Evolutionary conservation across 2,888 invertebrate species (phyloP).

Genomic region (Philaethria dido): DNA sequence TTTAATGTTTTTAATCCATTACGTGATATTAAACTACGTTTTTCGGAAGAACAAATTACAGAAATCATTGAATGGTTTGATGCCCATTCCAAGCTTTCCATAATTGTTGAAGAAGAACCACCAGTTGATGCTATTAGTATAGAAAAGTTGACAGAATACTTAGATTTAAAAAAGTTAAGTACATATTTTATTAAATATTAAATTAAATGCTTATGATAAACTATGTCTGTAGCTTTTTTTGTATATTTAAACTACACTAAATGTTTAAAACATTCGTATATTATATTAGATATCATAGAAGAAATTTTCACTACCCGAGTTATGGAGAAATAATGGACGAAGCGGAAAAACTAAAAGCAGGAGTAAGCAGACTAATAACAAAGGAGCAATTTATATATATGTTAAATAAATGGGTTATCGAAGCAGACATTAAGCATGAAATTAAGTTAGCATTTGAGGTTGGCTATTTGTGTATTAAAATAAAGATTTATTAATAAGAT

Average conservation of each 20-base stretch:
- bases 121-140: slow-evolving; percentile 64
- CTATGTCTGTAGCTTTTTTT: too few species aligned
- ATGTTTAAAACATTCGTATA: not conserved
- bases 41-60: slow-evolving; percentile 63
- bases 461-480: slow-evolving; percentile 17
- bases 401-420: slow-evolving; percentile 60
- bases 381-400: slow-evolving; percentile 70
- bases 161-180: slow-evolving; percentile 68
- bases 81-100: slow-evolving; percentile 57
- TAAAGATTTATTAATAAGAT: not conserved
- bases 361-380: slow-evolving; percentile 58
- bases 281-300: slow-evolving; percentile 64
- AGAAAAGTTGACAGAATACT: slow-evolving; percentile 61
- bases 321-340: slow-evolving; percentile 69
- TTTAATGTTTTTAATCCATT: slow-evolving; percentile 63
- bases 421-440: slow-evolving; percentile 69
- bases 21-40: slow-evolving; percentile 55
- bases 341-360: slow-evolving; percentile 64
- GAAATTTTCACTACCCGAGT: slow-evolving; percentile 66
- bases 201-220: too few species aligned
- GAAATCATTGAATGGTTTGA: slow-evolving; percentile 67
- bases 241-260: not conserved
- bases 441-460: slow-evolving; percentile 68
- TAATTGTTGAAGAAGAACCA: slow-evolving; percentile 58
- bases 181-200: not conserved